A percentile compares a stretch with the other conserved stretches of the same genome.
These are phyloP conservation scores for Formica aserva DNA, from an alignment of 2,888 invertebrate genomes.

Conservation along the genomic window DNA sequence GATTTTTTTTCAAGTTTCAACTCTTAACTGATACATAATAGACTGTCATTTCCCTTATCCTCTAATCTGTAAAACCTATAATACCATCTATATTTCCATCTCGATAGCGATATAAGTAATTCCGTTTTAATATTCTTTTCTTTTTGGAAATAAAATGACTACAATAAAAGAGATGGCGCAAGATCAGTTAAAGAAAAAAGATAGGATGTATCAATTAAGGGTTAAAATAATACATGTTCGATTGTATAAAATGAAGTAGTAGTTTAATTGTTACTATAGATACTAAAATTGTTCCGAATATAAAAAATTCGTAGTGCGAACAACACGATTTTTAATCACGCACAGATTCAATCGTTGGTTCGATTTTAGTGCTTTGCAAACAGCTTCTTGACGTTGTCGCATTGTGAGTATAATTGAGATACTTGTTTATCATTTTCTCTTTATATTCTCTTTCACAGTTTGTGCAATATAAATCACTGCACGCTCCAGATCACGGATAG, in stretches of 20 bases:
- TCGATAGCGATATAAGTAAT: not conserved
- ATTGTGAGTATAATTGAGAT: conserved; percentile 44
- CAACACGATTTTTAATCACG: conserved; percentile 30
- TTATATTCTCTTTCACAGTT: conserved; percentile 64
- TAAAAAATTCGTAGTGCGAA: conserved; percentile 32
- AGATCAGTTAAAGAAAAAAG: not conserved
- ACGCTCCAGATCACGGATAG: conserved; percentile 55
- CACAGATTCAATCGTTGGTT: conserved; percentile 28
- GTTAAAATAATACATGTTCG: conserved; percentile 11
- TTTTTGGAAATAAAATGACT: not conserved
- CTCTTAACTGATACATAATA: conserved; percentile 12
- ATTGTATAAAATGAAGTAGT: conserved; percentile 65
- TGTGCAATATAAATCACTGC: conserved; percentile 64
- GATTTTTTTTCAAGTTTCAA: not conserved
- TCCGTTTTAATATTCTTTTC: not conserved
- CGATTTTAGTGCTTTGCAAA: conserved; percentile 42
- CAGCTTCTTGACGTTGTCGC: conserved; percentile 50
- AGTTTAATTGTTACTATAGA: conserved; percentile 29
- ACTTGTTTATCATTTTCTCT: conserved; percentile 27
- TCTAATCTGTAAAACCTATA: not conserved
- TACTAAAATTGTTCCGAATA: conserved; percentile 2
- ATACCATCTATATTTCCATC: not conserved
- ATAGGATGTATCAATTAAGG: conserved; percentile 9
- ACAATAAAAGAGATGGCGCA: not conserved
- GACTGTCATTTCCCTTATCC: not conserved